Conservation (phyloP, 2,113 vertebrate species). For the Furnarius figulus region DNA sequence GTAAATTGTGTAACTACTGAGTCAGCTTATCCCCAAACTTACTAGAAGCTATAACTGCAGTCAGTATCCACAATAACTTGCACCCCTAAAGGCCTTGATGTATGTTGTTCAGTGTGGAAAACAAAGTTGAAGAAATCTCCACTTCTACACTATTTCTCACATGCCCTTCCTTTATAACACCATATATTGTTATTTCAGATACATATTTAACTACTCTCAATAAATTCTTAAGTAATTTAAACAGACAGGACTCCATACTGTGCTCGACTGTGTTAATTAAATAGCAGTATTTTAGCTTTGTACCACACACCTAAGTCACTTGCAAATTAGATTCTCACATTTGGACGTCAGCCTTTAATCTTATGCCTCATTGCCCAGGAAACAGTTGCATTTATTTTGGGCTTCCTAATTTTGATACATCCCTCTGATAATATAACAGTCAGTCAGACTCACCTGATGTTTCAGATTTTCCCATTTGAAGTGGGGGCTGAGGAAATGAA, state of each 20-base stretch:
- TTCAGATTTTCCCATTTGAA: background rate
- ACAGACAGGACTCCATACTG: background rate
- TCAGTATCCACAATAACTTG: background rate
- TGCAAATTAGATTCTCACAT: conserved; percentile 52
- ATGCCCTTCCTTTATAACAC: background rate
- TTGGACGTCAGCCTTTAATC: conserved; percentile 49
- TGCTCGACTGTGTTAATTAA: background rate
- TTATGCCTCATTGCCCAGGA: conserved; percentile 43
- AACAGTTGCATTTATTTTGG: conserved; percentile 19
- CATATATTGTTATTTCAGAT: background rate
- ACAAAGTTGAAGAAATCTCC: background rate
- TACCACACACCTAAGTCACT: conserved; percentile 30
- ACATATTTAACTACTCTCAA: background rate
- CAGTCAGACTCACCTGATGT: conserved; percentile 1
- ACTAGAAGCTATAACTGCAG: background rate
- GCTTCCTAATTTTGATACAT: conserved; percentile 16
- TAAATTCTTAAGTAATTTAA: background rate
- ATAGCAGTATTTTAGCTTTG: conserved; percentile 30
- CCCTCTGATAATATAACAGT: background rate
- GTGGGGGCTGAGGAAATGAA: background rate
- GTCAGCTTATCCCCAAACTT: background rate
- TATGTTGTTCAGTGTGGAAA: background rate
- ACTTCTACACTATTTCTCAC: background rate
- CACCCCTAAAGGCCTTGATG: background rate
- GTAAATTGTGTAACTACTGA: background rate